Base-by-base conservation (phyloP, 2,113 vertebrate species). In the Halichoeres trimaculatus region DNA sequence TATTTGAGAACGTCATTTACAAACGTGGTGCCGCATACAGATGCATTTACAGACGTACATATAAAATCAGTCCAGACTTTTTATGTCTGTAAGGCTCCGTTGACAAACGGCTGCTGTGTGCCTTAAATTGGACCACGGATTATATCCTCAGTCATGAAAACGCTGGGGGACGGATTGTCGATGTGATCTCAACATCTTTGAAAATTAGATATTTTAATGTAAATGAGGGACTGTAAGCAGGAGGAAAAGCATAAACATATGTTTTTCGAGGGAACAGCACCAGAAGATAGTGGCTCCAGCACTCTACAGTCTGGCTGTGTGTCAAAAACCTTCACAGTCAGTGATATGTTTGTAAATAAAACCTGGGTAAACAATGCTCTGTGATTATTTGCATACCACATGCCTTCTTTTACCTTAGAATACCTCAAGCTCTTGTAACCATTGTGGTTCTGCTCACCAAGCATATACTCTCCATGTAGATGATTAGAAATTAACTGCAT, bases 311-410 rank as follows among this genome's bases (percentile, higher is more conserved):
- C 52, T 63, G 51, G 60, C 51, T 17, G 8, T 41, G 2, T 61
- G 64, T 61, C 48, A 45, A 4, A 43, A 54, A 55, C 35, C 14
- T 38, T 69, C 64, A 40, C 64, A 57, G 43, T 40, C 52, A 14
- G 43, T 23, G 76, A 75, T 35, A 55, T 43, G 13, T 60, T n/a
- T 22, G 66, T 38, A 45, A 60, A 74, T 65, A 73, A 59, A 53
- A 64, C 38, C 62, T 43, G 53, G 23, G 19, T 35, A 50, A 78
- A 84, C 67, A 66, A 66, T 12, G 48, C 57, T 64, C 43, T 65
- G 36, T 53, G 66, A 63, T 62, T 52, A 74, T 52, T 61, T 70
- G 54, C 64, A 66, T 61, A 30, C 30, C 3, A 6, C 6, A 20
- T 23, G 64, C 2, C 26, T 26, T 26, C 1, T 54, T 41, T 66